Evolutionary conservation across 2,888 invertebrate species (phyloP).

Genomic region (Tenthredo notha): DNA sequence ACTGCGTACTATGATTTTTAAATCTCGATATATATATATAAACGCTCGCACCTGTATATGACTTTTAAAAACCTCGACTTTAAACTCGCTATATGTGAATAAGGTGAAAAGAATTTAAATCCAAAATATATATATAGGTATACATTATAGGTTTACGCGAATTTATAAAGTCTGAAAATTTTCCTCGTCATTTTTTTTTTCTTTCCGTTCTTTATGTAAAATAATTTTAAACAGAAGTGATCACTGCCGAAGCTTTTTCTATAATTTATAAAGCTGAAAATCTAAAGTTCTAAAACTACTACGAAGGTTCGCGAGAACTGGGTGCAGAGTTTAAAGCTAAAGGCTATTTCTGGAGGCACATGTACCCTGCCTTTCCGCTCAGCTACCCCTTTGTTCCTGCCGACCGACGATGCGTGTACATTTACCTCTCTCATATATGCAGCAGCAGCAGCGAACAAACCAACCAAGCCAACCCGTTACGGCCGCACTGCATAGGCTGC

Average conservation of each 20-base stretch:
- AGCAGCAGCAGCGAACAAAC: not conserved
- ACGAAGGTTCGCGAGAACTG: not conserved
- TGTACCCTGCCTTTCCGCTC: conserved; percentile 35
- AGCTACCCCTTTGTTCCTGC: conserved; percentile 48
- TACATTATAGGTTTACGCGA: no score
- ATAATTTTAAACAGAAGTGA: not conserved
- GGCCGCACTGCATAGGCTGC: not conserved
- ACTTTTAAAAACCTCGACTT: not conserved
- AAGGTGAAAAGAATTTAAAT: not conserved
- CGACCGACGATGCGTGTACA: conserved; percentile 40
- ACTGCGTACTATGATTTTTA: conserved; percentile 16
- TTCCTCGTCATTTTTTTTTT: no score
- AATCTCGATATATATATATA: not conserved
- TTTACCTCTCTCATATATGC: conserved; percentile 1
- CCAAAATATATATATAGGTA: not conserved
- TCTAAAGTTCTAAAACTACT: not conserved
- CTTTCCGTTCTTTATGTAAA: no score
- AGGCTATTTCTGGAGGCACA: conserved; percentile 41
- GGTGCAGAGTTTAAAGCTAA: conserved; percentile 11
- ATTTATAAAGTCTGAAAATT: no score
- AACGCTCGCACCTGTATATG: not conserved
- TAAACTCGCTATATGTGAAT: not conserved
- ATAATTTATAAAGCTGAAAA: not conserved
- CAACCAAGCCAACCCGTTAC: not conserved
- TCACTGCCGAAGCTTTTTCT: not conserved